Evolutionary conservation across 2,888 invertebrate species (phyloP).

Genomic region (Andrena dorsata): DNA sequence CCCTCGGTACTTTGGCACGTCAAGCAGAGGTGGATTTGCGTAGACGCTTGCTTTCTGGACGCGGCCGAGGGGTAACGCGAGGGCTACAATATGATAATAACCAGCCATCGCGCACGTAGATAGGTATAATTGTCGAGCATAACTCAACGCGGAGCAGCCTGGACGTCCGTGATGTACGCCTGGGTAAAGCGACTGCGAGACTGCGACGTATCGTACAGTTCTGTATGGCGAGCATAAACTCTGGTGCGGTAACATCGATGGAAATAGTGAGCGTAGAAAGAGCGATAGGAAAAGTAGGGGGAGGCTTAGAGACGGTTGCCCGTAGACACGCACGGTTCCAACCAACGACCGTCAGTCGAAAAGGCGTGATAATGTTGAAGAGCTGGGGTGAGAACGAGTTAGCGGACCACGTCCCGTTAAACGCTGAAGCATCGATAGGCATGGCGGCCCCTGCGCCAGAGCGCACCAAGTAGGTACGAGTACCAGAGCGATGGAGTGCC

Average conservation of each 20-base stretch:
- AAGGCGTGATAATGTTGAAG: background rate
- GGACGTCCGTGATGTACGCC: conserved; percentile 82
- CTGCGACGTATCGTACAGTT: conserved; percentile 63
- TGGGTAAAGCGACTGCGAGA: conserved; percentile 79
- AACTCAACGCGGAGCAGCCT: conserved; percentile 81
- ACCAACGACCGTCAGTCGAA: conserved; percentile 1
- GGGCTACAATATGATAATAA: conserved; percentile 73
- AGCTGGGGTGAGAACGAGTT: conserved; percentile 20
- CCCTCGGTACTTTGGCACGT: conserved; percentile 44
- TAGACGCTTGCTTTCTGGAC: conserved; percentile 47
- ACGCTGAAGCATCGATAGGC: conserved; percentile 64
- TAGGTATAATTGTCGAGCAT: conserved; percentile 83
- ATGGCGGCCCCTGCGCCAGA: conserved; percentile 47
- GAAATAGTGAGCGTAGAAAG: background rate
- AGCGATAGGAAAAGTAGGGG: conserved; percentile 28
- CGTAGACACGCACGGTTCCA: background rate
- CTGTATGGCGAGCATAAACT: no score
- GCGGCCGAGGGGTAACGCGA: conserved; percentile 62
- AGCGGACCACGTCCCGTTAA: conserved; percentile 48
- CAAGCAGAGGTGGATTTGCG: conserved; percentile 50
- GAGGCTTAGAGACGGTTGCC: conserved; percentile 8
- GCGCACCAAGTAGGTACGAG: conserved; percentile 78
- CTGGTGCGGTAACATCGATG: conserved; percentile 39
- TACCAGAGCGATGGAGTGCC: conserved; percentile 85
- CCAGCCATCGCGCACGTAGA: conserved; percentile 80